Evolutionary conservation across 2,113 vertebrate genomes (phyloP), one percentile per base, ranked within the genome.

Genomic region (Psophia crepitans): DNA sequence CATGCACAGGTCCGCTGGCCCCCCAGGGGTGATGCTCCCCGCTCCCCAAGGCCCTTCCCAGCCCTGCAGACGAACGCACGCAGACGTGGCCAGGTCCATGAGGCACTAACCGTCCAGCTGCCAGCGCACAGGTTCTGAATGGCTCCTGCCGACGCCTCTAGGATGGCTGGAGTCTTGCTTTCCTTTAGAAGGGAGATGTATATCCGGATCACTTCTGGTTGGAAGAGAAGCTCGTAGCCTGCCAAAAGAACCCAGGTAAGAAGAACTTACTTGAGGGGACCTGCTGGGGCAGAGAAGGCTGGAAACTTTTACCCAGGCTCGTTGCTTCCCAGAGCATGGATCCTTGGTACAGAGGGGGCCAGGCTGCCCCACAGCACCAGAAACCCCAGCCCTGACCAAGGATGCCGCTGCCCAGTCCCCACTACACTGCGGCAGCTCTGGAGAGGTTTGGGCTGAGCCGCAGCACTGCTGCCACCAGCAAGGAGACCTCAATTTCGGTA

Each of bases 91-190:
- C 48, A 23, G 49, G 53, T 43, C 66, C 2, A 11, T 1, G 3
- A 46, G 54, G 56, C 33, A 93, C 98, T 98, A 91, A 99, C 98
- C 8, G 97, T 99, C 99, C 99, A 99, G 57, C 98, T 98, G 69
- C 99, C 99, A 6, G 99, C 99, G 14, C 99, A 99, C 83, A 99
- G 97, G 94, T 99, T 99, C 97, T 99, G 99, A 70, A 99, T 98
- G 14, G 99, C 99, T 97, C 99, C 99, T 5, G 99, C 99, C 0
- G 99, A 99, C 32, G 99, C 99, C 96, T 99, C 99, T 41, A 99
- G 96, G 91, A 99, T 99, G 3, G 98, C 98, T 5, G 99, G 98
- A 61, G 99, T 99, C 96, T 98, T 98, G 83, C 99, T 99, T 83
- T 99, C 99, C 97, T 99, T 99, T 11, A 99, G 97, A 37, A 99